Conservation (phyloP, 2,797 vertebrate genomes). For the Xiphorhynchus erythropygius region DNA sequence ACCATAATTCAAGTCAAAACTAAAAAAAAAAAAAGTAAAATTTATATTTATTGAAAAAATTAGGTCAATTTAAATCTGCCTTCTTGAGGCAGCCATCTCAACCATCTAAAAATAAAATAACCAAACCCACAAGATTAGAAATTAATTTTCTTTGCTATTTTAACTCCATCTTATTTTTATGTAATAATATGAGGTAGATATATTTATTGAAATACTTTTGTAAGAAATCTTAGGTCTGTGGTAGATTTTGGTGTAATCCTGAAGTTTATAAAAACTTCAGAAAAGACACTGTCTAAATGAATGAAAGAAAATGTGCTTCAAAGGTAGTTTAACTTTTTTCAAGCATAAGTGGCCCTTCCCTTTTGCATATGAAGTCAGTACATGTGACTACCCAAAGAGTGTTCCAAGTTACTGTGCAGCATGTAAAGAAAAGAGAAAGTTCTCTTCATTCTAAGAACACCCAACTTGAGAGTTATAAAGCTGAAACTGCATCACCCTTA, state of each 20-base stretch:
- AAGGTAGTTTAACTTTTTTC: not conserved
- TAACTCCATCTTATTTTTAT: not conserved
- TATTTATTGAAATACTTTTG: not conserved
- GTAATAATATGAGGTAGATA: not conserved
- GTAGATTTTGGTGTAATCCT: not conserved
- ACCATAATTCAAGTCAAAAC: not conserved
- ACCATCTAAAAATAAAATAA: slow-evolving; percentile 12
- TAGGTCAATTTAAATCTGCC: not conserved
- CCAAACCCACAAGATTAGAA: not conserved
- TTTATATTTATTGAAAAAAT: not conserved
- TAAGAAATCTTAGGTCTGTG: not conserved
- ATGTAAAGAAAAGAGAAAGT: not conserved
- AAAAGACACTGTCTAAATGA: not conserved
- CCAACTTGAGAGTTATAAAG: not conserved
- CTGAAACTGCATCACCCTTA: not conserved
- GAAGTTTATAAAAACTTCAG: not conserved
- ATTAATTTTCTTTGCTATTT: not conserved
- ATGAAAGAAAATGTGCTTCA: not conserved
- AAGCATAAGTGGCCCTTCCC: not conserved
- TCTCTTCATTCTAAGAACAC: not conserved
- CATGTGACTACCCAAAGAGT: not conserved
- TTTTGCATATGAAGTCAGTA: not conserved
- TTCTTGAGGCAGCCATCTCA: not conserved
- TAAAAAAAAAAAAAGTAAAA: not conserved
- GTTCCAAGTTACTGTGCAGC: not conserved